phyloP scores from a whole-genome alignment of 2,797 vertebrate species.

The Microtus obscurus region DNA sequence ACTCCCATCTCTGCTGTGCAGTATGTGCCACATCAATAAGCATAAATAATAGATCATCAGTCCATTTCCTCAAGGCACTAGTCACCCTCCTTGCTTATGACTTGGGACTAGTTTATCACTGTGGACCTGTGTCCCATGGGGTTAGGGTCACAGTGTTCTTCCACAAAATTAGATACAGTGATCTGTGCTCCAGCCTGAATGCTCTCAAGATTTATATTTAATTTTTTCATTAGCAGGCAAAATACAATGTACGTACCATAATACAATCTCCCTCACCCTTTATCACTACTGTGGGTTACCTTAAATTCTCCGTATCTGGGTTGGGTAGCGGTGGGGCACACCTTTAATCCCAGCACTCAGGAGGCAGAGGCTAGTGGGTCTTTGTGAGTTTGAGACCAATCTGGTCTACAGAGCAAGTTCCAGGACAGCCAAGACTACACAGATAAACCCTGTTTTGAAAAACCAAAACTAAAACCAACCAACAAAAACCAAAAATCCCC shows the following conservation, averaged over 20 bases:
- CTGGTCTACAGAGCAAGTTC: neutral
- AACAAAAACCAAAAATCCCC: neutral
- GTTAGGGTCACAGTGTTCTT: neutral
- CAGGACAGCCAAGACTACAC: neutral
- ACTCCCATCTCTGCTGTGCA: neutral
- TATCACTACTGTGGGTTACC: neutral
- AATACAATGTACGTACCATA: neutral
- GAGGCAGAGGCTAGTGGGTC: neutral
- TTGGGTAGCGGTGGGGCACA: neutral
- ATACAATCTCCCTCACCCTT: neutral
- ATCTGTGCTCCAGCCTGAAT: neutral
- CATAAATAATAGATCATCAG: constrained; percentile 71
- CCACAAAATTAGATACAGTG: neutral
- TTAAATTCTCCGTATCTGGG: neutral
- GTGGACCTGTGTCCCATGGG: neutral
- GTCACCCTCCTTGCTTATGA: neutral
- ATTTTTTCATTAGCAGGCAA: neutral
- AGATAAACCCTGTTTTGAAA: neutral
- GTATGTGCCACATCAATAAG: neutral
- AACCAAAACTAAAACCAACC: neutral
- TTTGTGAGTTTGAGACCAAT: neutral
- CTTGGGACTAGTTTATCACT: neutral
- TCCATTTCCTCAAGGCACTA: constrained; percentile 43
- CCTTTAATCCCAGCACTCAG: neutral
- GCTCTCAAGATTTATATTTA: neutral